A percentile compares a stretch with the other conserved stretches of the same genome.
These are phyloP conservation scores for Chrysina gloriosa DNA, from an alignment of 2,888 invertebrate species.

Conservation along the genomic window DNA sequence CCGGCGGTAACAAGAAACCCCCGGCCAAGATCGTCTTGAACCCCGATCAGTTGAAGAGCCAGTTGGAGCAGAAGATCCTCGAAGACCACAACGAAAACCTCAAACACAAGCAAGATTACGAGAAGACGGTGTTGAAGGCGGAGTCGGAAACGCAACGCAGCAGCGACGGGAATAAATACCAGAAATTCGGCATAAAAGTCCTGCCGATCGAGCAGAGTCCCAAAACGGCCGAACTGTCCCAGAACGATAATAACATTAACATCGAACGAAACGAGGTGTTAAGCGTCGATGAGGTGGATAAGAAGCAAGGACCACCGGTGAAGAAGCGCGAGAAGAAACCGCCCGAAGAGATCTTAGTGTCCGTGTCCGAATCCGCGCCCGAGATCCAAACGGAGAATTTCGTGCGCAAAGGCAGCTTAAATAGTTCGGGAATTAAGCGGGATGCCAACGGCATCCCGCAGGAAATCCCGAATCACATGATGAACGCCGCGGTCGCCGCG, in stretches of 20 bases:
- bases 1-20: slow-evolving; percentile 46
- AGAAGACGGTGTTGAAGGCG: slow-evolving; percentile 49
- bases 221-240: slow-evolving; percentile 60
- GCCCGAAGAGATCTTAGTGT: slow-evolving; percentile 57
- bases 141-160: slow-evolving; percentile 69
- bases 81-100: slow-evolving; percentile 55
- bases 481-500: slow-evolving; percentile 79
- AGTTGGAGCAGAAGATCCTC: slow-evolving; percentile 58
- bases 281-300: slow-evolving; percentile 68
- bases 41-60: slow-evolving; percentile 57
- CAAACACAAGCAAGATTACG: slow-evolving; percentile 48
- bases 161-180: slow-evolving; percentile 67
- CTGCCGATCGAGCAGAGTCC: slow-evolving; percentile 66
- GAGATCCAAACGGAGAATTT: slow-evolving; percentile 45
- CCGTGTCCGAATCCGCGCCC: slow-evolving; percentile 18
- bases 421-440: slow-evolving; percentile 71
- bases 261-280: slow-evolving; percentile 49
- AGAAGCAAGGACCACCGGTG: slow-evolving; percentile 61
- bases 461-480: slow-evolving; percentile 78
- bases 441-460: slow-evolving; percentile 74
- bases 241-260: slow-evolving; percentile 63
- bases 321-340: slow-evolving; percentile 66
- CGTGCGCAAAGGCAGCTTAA: slow-evolving; percentile 66
- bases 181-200: slow-evolving; percentile 77
- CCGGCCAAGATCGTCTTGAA: slow-evolving; percentile 51